Evolutionary conservation across 2,113 vertebrate species (phyloP).

Genomic region (Zeus faber): DNA sequence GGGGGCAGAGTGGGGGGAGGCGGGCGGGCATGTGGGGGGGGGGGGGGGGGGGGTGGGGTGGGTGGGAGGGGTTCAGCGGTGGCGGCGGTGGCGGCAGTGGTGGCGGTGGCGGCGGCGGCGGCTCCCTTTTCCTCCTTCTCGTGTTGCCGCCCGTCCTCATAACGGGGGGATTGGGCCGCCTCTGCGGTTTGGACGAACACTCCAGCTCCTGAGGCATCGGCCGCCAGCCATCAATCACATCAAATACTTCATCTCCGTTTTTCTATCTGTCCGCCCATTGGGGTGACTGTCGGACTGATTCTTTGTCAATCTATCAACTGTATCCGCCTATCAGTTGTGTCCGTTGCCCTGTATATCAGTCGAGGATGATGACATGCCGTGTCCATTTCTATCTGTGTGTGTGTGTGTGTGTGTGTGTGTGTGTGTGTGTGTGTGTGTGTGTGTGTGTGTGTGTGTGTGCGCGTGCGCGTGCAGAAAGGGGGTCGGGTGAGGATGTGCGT

Average conservation of each 20-base stretch:
- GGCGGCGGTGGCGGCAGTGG: no score
- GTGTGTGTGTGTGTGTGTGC: conserved; percentile 18
- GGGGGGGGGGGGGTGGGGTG: no score
- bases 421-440: conserved; percentile 17
- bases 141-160: conserved; percentile 43
- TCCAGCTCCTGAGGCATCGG: no score
- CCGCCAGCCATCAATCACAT: conserved; percentile 27
- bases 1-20: no score
- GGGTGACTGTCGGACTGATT: conserved; percentile 17
- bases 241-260: not conserved
- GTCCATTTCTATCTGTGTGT: not conserved
- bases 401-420: conserved; percentile 1
- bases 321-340: not conserved
- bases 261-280: conserved; percentile 12
- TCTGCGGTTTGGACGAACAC: conserved; percentile 55
- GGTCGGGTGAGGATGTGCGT: not conserved
- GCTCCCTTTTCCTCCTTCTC: conserved; percentile 46
- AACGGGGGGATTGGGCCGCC: conserved; percentile 29
- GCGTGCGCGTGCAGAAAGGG: no score
- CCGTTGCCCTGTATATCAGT: no score
- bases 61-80: no score
- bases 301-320: not conserved
- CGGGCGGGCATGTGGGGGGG: no score
- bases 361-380: no score
- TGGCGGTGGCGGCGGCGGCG: no score